Evolutionary conservation across 2,113 vertebrate species (phyloP), one percentile per base, ranked within the genome.

Genomic region (Thinocorus orbignyianus): DNA sequence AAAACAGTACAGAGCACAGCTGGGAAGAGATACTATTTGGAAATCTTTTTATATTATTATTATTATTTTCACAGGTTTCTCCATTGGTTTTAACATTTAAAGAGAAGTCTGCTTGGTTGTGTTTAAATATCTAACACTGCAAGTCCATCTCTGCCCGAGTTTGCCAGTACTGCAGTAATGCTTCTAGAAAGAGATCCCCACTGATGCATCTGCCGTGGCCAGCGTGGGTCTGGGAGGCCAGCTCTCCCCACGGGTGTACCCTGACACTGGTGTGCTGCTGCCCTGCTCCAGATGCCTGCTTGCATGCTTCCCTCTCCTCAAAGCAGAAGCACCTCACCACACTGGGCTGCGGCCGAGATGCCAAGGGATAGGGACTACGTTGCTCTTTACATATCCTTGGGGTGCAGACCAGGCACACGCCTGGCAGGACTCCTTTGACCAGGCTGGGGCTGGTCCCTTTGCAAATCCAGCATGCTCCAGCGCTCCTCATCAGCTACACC

Each of bases 191-290:
- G 9, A 26, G 22, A 22, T 0, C 8, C 69, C 37, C 3, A 5
- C 24, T 4, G 28, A 8, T 8, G 28, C 26, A 41, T 44, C 41
- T 7, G 4, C 37, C 26, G 6, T 1, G 17, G 33, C 33, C 81
- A 26, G 51, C 48, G 16, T 46, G 33, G 39, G 76, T 13, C 23
- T 30, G 35, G 41, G 52, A 8, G 58, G 5, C 1, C 1, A 4
- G 8, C 33, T 52, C 52, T 25, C 62, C 13, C 6, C 7, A 2
- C 4, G 41, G 44, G 14, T 35, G 37, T 5, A 22, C 17, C 9
- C 52, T 33, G 57, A 51, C 61, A 41, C 0, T 1, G 12, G 6
- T 1, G n/a, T 0, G 55, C 64, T 58, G 49, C 3, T 41, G 20
- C 42, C 48, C 65, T 13, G 48, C 79, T 80, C 74, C 12, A 13